These are phyloP conservation scores for Xyliphius kryptos DNA, from an alignment of 2,113 vertebrate species.

Conservation along the genomic window DNA sequence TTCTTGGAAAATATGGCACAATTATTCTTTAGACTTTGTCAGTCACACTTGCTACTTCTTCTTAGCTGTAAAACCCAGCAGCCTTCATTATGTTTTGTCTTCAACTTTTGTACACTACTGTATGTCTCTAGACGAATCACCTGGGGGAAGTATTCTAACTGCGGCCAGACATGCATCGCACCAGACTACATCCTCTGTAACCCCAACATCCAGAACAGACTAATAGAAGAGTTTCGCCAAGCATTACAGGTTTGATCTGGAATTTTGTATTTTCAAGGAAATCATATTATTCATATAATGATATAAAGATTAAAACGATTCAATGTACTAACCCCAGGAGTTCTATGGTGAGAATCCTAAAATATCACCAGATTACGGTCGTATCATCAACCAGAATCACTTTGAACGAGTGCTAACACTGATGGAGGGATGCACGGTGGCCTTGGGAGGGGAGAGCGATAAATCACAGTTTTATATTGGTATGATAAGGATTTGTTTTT, in stretches of 20 bases:
- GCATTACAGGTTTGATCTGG: conserved; percentile 66
- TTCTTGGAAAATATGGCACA: too few species aligned
- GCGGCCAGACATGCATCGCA: too few species aligned
- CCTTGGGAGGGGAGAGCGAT: conserved; percentile 76
- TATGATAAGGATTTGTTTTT: too few species aligned
- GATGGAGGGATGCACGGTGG: conserved; percentile 80
- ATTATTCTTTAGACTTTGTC: too few species aligned
- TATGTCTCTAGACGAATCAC: conserved; percentile 75
- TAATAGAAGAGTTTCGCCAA: conserved; percentile 75
- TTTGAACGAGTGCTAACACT: conserved; percentile 72
- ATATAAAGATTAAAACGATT: too few species aligned
- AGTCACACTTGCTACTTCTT: too few species aligned
- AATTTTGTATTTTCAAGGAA: background rate
- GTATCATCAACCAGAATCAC: conserved; percentile 79
- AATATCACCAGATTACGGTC: conserved; percentile 78
- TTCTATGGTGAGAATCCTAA: conserved; percentile 86
- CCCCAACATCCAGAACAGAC: conserved; percentile 70
- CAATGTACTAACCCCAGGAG: too few species aligned
- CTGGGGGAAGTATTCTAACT: conserved; percentile 88
- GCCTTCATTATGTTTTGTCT: too few species aligned
- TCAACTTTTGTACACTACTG: too few species aligned
- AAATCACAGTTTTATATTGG: conserved; percentile 80
- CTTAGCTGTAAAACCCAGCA: too few species aligned
- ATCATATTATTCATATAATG: background rate
- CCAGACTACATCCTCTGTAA: too few species aligned